Percentiles rank a stretch among this genome's conserved stretches.
Conservation (phyloP, 2,888 invertebrate species). For the Nephrocerus scutellatus region DNA sequence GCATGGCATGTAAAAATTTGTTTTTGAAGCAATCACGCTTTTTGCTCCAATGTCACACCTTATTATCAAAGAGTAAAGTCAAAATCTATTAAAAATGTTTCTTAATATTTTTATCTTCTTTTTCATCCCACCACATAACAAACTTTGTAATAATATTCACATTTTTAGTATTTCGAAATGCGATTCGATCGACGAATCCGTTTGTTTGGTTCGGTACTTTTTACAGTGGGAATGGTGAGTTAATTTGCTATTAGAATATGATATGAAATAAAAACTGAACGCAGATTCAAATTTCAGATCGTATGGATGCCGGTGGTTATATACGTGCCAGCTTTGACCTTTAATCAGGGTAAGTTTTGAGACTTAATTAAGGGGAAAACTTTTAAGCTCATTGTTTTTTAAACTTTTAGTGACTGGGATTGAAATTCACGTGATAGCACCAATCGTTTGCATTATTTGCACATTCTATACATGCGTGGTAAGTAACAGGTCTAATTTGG, state of each 20-base stretch:
- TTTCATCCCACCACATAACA: too few species aligned
- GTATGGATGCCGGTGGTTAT: slow-evolving; percentile 48
- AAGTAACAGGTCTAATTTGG: too few species aligned
- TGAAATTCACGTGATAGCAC: slow-evolving; percentile 71
- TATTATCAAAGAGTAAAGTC: too few species aligned
- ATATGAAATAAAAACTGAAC: neutral
- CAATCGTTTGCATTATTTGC: slow-evolving; percentile 67
- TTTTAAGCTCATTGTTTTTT: neutral
- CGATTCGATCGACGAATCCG: slow-evolving; percentile 64
- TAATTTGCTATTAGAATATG: neutral
- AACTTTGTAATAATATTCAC: too few species aligned
- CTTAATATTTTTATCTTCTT: too few species aligned
- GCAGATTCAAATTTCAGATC: slow-evolving; percentile 25
- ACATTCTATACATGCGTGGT: slow-evolving; percentile 89
- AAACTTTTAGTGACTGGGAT: slow-evolving; percentile 52
- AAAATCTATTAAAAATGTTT: too few species aligned
- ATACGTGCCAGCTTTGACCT: slow-evolving; percentile 68
- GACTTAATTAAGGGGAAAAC: neutral
- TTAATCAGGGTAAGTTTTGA: slow-evolving; percentile 60
- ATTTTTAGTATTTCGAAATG: slow-evolving; percentile 62
- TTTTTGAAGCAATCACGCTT: too few species aligned
- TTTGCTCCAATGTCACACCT: too few species aligned
- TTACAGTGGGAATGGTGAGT: slow-evolving; percentile 63
- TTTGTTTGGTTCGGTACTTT: slow-evolving; percentile 63
- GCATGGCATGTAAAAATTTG: too few species aligned